Percentiles rank a stretch among this genome's conserved stretches.
These are phyloP conservation scores for Geopemphigus sp. DNA, from an alignment of 1,140 invertebrate species.

Conservation along the genomic window DNA sequence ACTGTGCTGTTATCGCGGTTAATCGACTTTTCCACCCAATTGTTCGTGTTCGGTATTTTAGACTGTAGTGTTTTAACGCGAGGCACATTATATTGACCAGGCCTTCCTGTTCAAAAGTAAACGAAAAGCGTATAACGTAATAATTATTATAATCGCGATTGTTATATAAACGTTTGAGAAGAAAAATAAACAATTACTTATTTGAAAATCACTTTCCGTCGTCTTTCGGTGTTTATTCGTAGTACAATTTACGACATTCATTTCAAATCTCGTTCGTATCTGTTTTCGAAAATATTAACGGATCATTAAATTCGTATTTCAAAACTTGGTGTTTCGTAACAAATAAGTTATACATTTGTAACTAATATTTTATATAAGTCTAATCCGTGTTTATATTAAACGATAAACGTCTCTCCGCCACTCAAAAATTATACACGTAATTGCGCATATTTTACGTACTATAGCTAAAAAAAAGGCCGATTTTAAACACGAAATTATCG, in stretches of 20 bases:
- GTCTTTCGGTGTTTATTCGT: neutral
- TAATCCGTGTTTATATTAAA: too few species aligned
- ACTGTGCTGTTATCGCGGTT: neutral
- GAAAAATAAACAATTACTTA: slow-evolving; percentile 6
- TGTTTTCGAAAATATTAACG: too few species aligned
- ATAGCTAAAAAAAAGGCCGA: too few species aligned
- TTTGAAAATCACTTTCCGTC: slow-evolving; percentile 31
- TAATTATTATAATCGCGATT: neutral
- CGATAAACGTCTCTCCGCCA: too few species aligned
- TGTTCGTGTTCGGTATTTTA: neutral
- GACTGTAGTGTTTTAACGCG: neutral
- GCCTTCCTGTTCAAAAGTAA: neutral
- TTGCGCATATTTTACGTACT: too few species aligned
- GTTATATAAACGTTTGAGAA: neutral
- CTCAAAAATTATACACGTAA: too few species aligned
- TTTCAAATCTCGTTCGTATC: neutral
- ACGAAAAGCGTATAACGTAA: neutral
- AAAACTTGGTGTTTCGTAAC: too few species aligned
- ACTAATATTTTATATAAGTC: too few species aligned
- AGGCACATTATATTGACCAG: slow-evolving; percentile 10
- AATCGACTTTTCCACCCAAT: neutral
- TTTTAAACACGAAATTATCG: too few species aligned
- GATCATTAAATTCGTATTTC: too few species aligned
- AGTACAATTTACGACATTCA: slow-evolving; percentile 9
- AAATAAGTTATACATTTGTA: too few species aligned